A percentile compares a stretch with the other conserved stretches of the same genome.
These are phyloP conservation scores for Trichomycterus rosablanca DNA, from an alignment of 2,113 vertebrate species.

Conservation along the genomic window DNA sequence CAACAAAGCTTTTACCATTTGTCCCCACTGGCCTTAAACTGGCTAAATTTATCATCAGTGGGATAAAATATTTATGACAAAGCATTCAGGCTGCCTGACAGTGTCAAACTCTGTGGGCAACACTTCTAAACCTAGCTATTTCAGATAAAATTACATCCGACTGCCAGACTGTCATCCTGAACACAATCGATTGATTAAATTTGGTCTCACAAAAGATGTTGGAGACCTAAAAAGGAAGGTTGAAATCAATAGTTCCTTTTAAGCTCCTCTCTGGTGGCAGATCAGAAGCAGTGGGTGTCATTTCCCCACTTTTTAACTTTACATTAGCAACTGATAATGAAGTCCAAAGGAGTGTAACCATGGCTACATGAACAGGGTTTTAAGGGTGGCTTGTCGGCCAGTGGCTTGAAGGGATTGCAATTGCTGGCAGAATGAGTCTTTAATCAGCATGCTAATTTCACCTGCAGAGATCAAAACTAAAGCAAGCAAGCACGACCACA, in stretches of 20 bases:
- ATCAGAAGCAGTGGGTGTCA: neutral
- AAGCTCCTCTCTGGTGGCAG: neutral
- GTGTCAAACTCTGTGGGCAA: neutral
- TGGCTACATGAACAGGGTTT: neutral
- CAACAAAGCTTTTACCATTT: slow-evolving; percentile 8
- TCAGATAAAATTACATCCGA: slow-evolving; percentile 17
- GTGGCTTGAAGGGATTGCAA: neutral
- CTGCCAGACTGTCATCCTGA: neutral
- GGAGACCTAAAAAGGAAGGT: neutral
- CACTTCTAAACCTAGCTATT: neutral
- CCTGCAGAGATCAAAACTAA: slow-evolving; percentile 6
- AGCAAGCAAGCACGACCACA: neutral
- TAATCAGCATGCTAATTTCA: slow-evolving; percentile 34
- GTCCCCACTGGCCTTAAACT: neutral
- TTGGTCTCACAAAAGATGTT: neutral
- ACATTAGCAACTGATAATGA: neutral
- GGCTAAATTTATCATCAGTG: neutral
- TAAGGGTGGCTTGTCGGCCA: neutral
- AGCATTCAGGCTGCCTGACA: slow-evolving; percentile 15
- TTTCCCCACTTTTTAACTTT: neutral
- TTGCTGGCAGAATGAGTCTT: slow-evolving; percentile 8
- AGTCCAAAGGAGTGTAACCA: neutral
- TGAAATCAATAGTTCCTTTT: neutral
- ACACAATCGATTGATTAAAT: slow-evolving; percentile 17
- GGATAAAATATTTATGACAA: neutral